phyloP scores from a whole-genome alignment of 2,888 invertebrate genomes.

The Rutpela maculata region DNA sequence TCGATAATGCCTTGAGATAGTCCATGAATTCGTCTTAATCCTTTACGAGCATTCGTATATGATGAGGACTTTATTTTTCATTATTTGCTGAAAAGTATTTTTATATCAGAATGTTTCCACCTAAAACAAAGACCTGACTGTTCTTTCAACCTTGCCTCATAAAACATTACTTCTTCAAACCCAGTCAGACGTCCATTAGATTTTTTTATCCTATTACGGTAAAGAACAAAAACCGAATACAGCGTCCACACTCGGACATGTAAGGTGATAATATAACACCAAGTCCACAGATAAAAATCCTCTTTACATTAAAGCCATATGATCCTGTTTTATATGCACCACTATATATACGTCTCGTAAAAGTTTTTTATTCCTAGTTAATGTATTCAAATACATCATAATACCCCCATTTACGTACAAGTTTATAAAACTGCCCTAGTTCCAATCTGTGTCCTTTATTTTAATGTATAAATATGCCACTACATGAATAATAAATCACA shows the following conservation, averaged over 20 bases:
- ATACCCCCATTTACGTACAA: conserved; percentile 1
- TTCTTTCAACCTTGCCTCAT: no score
- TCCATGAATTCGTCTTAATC: no score
- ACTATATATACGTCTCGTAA: background rate
- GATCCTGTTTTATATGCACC: background rate
- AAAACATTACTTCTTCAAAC: no score
- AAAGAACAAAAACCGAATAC: background rate
- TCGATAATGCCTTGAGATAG: no score
- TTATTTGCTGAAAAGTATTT: no score
- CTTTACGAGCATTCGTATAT: no score
- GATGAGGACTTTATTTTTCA: no score
- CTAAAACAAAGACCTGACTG: no score
- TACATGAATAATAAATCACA: conserved; percentile 65
- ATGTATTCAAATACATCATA: conserved; percentile 7
- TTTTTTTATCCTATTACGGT: background rate
- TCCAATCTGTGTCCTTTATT: conserved; percentile 23
- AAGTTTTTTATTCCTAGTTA: conserved; percentile 8
- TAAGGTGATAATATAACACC: background rate
- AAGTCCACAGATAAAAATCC: background rate
- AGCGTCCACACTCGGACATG: background rate
- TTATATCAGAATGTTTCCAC: no score
- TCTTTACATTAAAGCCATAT: background rate
- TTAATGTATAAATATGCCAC: conserved; percentile 52
- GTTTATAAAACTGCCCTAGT: conserved; percentile 14
- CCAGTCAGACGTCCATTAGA: no score